Evolutionary conservation across 2,113 vertebrate species (phyloP).

Genomic region (human (Homo sapiens)): DNA sequence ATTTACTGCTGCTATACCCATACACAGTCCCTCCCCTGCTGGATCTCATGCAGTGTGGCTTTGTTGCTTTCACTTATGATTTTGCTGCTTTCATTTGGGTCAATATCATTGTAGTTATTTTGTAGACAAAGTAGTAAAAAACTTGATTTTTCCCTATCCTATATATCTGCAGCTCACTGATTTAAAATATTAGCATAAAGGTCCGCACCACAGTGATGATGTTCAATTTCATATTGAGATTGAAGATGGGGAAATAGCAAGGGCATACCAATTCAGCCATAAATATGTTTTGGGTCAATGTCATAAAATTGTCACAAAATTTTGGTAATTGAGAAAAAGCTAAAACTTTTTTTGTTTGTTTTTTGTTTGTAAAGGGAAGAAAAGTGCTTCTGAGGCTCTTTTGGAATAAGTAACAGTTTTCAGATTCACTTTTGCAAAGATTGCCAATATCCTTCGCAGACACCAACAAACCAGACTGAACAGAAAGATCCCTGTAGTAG

Average conservation of each 20-base stretch:
- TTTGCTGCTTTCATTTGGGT: background rate
- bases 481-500: background rate
- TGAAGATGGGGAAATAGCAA: constrained; percentile 41
- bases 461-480: background rate
- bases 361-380: background rate
- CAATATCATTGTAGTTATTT: background rate
- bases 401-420: constrained; percentile 26
- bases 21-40: background rate
- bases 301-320: background rate
- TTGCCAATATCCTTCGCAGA: background rate
- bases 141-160: background rate
- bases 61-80: background rate
- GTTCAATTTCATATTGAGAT: background rate
- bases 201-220: background rate
- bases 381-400: background rate
- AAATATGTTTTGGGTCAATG: constrained; percentile 18
- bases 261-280: background rate
- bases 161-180: background rate
- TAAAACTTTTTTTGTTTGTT: no score
- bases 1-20: background rate
- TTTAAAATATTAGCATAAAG: background rate
- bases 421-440: constrained; percentile 17
- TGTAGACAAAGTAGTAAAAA: constrained; percentile 1
- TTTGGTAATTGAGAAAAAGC: background rate
- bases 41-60: background rate